Percentiles rank a stretch among this genome's conserved stretches.
phyloP scores from a whole-genome alignment of 2,113 vertebrate genomes.

The Amblyornis subalaris region DNA sequence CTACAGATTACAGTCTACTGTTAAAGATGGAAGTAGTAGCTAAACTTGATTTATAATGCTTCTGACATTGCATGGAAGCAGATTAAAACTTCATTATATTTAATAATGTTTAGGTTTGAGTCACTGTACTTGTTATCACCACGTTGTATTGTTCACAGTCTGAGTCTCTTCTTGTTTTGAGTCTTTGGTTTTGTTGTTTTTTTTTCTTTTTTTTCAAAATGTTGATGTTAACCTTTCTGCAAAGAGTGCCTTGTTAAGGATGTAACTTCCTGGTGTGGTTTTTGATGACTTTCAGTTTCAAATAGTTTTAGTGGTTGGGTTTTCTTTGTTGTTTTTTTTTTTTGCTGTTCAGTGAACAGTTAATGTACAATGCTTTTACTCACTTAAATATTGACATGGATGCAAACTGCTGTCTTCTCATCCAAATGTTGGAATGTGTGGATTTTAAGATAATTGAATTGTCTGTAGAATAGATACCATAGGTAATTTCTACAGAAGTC shows the following conservation, averaged over 20 bases:
- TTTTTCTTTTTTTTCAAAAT: not conserved
- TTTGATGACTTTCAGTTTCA: not conserved
- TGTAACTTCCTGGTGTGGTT: not conserved
- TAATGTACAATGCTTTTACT: not conserved
- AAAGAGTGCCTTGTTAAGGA: not conserved
- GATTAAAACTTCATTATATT: not conserved
- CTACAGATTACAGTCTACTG: not conserved
- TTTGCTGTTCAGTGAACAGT: not conserved
- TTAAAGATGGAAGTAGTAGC: not conserved
- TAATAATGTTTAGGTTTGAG: not conserved
- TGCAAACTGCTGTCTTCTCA: not conserved
- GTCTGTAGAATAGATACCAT: not conserved
- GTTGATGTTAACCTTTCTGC: not conserved
- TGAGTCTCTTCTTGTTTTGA: not conserved
- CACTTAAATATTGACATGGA: not conserved
- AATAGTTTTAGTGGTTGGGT: not conserved
- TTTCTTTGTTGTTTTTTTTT: not conserved
- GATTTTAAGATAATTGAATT: not conserved
- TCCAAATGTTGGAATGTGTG: not conserved
- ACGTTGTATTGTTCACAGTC: not conserved
- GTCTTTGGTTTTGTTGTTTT: not conserved
- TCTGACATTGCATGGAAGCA: not conserved
- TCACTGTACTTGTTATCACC: not conserved
- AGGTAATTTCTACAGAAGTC: not conserved
- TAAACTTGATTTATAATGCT: not conserved